Evolutionary conservation across 1,140 invertebrate species (phyloP).

Genomic region (Drosophila ambigua): DNA sequence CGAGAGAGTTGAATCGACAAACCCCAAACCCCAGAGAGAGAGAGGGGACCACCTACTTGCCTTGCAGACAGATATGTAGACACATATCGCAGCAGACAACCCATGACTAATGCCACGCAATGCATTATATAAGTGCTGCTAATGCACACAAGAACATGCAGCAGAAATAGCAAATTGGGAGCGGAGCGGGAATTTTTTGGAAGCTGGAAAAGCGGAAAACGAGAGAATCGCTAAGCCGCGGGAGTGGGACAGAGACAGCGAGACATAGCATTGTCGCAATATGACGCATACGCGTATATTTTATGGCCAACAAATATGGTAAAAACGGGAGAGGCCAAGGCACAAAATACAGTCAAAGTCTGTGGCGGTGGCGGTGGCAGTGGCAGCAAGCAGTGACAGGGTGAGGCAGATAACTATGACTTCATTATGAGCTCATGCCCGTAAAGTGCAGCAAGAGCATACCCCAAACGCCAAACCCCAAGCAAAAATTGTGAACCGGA

Average conservation of each 20-base stretch:
- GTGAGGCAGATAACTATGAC: constrained; percentile 63
- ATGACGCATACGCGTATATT: constrained; percentile 70
- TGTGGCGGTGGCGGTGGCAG: not conserved
- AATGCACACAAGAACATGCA: constrained; percentile 45
- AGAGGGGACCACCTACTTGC: not conserved
- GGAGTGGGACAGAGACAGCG: not conserved
- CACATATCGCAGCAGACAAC: constrained; percentile 9
- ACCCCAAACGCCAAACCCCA: no score
- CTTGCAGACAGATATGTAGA: not conserved
- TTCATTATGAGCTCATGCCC: constrained; percentile 75
- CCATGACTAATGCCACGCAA: constrained; percentile 45
- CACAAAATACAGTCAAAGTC: no score
- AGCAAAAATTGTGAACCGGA: not conserved
- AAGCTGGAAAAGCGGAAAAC: not conserved
- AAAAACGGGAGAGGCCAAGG: constrained; percentile 28
- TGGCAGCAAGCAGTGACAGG: constrained; percentile 4
- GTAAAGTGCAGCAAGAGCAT: constrained; percentile 55
- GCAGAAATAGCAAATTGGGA: constrained; percentile 5
- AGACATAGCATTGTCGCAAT: constrained; percentile 55
- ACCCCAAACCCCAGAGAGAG: no score
- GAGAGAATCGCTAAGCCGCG: not conserved
- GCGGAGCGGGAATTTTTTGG: constrained; percentile 18
- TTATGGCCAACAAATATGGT: constrained; percentile 64
- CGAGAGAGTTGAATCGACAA: no score
- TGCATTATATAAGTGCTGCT: constrained; percentile 52